Percentiles rank a stretch among this genome's conserved stretches.
phyloP scores from a whole-genome alignment of 2,113 vertebrate genomes.

The Pelobates fuscus region DNA sequence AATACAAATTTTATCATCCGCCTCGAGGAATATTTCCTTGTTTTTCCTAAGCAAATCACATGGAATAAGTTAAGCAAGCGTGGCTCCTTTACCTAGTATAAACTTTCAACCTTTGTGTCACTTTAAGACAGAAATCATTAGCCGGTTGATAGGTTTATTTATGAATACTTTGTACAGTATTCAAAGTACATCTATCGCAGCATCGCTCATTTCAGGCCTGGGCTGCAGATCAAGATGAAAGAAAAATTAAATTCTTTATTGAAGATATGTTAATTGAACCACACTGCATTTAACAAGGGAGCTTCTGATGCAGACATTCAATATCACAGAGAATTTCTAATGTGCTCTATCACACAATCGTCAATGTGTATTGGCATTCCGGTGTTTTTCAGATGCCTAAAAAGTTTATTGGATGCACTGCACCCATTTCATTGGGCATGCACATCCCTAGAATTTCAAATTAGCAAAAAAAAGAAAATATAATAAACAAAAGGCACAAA shows the following conservation, averaged over 20 bases:
- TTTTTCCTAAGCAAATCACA: neutral
- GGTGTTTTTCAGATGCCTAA: constrained; percentile 55
- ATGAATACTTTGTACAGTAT: constrained; percentile 72
- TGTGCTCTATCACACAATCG: constrained; percentile 67
- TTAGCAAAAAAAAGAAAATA: too few species aligned
- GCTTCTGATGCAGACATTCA: constrained; percentile 67
- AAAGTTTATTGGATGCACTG: constrained; percentile 54
- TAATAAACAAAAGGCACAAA: neutral
- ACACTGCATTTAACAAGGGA: constrained; percentile 76
- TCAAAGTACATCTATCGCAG: constrained; percentile 72
- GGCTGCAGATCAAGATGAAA: constrained; percentile 82
- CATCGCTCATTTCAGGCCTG: constrained; percentile 69
- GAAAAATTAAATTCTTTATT: constrained; percentile 83
- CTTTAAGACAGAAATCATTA: constrained; percentile 75
- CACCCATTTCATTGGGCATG: too few species aligned
- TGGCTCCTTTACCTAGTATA: constrained; percentile 50
- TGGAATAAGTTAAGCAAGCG: constrained; percentile 51
- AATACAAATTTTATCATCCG: too few species aligned
- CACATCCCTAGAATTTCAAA: too few species aligned
- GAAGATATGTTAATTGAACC: constrained; percentile 84
- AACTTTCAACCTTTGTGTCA: constrained; percentile 61
- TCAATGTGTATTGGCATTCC: constrained; percentile 68
- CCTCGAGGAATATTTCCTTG: too few species aligned
- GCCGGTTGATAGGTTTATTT: constrained; percentile 74
- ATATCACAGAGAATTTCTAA: constrained; percentile 71